phyloP scores from a whole-genome alignment of 2,888 invertebrate genomes.

The Myopa testacea region DNA sequence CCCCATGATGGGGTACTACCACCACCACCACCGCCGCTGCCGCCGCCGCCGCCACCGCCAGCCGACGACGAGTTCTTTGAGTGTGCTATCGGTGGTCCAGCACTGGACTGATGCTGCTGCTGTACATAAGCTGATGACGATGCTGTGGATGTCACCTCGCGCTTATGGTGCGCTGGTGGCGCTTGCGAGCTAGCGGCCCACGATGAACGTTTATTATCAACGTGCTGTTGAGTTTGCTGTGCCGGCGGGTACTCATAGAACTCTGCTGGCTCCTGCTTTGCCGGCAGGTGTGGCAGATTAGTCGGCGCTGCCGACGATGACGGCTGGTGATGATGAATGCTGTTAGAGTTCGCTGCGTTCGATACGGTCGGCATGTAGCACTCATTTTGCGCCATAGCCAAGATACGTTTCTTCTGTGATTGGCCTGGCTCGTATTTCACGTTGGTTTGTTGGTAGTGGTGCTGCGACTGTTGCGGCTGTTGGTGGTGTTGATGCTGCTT shows the following conservation, averaged over 20 bases:
- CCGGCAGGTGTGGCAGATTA: conserved; percentile 66
- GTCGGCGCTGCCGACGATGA: conserved; percentile 45
- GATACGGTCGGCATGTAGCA: conserved; percentile 72
- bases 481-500: conserved; percentile 49
- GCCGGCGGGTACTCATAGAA: conserved; percentile 65
- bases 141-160: conserved; percentile 64
- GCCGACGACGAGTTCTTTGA: conserved; percentile 65
- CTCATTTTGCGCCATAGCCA: conserved; percentile 88
- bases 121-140: conserved; percentile 56
- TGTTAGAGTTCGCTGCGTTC: conserved; percentile 42
- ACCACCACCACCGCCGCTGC: conserved; percentile 60
- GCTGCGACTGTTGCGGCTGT: conserved; percentile 50
- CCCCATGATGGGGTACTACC: conserved; percentile 66
- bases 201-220: conserved; percentile 66
- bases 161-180: conserved; percentile 68
- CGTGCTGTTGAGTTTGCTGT: conserved; percentile 50
- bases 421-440: conserved; percentile 72
- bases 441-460: conserved; percentile 51
- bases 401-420: conserved; percentile 88
- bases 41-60: conserved; percentile 58
- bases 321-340: conserved; percentile 46
- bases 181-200: conserved; percentile 68
- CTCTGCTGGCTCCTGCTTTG: conserved; percentile 68
- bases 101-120: conserved; percentile 49
- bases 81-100: conserved; percentile 68